These are phyloP conservation scores for Oophaga sylvatica DNA, from an alignment of 2,797 vertebrate species.

Conservation along the genomic window DNA sequence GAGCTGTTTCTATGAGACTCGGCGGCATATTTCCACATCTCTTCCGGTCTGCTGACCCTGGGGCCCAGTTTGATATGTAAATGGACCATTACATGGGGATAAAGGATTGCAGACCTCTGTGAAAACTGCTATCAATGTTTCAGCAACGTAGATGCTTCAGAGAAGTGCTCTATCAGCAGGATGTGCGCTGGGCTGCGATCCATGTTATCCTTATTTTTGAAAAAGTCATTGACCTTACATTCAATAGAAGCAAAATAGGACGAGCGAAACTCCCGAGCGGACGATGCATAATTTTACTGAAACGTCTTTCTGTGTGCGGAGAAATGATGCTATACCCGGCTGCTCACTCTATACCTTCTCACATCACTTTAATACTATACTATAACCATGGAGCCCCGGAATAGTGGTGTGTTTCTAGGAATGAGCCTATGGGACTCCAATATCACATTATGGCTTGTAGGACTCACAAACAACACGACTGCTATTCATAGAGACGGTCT, in stretches of 20 bases:
- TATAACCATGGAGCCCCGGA: no score
- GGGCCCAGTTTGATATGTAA: constrained; percentile 69
- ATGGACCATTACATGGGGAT: constrained; percentile 69
- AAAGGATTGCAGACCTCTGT: constrained; percentile 77
- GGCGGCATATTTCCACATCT: constrained; percentile 70
- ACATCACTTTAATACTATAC: neutral
- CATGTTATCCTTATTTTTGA: constrained; percentile 76
- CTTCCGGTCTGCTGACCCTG: constrained; percentile 73
- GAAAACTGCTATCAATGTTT: constrained; percentile 69
- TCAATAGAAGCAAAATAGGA: constrained; percentile 69
- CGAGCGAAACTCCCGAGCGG: constrained; percentile 71
- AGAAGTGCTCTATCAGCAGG: constrained; percentile 78
- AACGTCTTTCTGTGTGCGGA: constrained; percentile 66
- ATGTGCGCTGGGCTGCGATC: constrained; percentile 72
- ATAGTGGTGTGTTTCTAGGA: no score
- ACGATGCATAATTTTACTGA: constrained; percentile 61
- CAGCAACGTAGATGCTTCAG: constrained; percentile 66
- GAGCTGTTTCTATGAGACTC: constrained; percentile 6
- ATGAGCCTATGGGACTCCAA: no score
- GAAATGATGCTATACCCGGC: constrained; percentile 47
- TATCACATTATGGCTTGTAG: no score
- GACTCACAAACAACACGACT: no score
- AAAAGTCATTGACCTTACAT: constrained; percentile 75
- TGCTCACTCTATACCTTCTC: constrained; percentile 40
- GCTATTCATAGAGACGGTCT: no score